These are phyloP conservation scores for Shinisaurus crocodilurus DNA, from an alignment of 2,113 vertebrate species.

Conservation along the genomic window DNA sequence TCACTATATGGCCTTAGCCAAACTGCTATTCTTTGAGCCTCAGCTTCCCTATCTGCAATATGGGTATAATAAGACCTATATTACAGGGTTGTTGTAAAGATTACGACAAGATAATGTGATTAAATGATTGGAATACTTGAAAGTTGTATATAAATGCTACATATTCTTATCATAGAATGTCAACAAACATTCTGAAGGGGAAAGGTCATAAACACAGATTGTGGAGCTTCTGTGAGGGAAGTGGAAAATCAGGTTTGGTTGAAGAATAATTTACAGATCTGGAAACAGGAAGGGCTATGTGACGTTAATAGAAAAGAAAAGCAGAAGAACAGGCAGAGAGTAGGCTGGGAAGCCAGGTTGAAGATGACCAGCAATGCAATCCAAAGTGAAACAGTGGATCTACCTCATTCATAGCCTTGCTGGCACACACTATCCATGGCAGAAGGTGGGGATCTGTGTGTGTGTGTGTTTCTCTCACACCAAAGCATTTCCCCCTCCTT, in stretches of 20 bases:
- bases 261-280: background rate
- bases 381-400: too few species aligned
- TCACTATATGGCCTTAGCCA: too few species aligned
- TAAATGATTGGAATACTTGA: background rate
- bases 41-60: background rate
- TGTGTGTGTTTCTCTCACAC: too few species aligned
- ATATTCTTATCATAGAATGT: background rate
- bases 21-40: background rate
- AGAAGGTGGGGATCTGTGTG: too few species aligned
- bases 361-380: background rate
- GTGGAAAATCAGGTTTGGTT: background rate
- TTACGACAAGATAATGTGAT: background rate
- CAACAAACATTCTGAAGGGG: background rate
- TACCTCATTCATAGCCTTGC: too few species aligned
- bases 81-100: background rate
- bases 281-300: background rate
- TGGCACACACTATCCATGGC: too few species aligned
- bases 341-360: background rate
- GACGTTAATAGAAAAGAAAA: background rate
- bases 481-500: too few species aligned
- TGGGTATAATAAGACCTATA: background rate
- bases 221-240: background rate
- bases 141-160: too few species aligned
- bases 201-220: background rate
- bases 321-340: background rate